These are phyloP conservation scores for Gastrophryne carolinensis DNA, from an alignment of 2,797 vertebrate species.

Conservation along the genomic window DNA sequence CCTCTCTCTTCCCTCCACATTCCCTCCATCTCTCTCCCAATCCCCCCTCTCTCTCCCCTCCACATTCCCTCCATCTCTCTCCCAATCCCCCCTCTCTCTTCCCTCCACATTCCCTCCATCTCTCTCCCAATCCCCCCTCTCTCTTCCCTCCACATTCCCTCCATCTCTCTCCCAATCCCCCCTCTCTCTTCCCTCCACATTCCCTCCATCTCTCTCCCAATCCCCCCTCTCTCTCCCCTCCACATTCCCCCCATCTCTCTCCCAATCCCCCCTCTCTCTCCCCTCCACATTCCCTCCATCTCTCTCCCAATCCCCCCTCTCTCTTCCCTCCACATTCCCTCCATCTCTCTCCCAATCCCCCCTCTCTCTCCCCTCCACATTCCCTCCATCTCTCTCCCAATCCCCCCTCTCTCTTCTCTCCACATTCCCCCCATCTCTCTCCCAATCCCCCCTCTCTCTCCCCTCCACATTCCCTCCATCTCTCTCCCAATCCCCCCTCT, in stretches of 20 bases:
- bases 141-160: conserved; percentile 34
- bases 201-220: background rate
- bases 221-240: background rate
- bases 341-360: background rate
- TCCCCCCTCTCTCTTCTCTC: conserved; percentile 32
- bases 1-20: background rate
- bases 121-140: background rate
- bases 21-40: background rate
- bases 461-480: background rate
- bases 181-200: background rate
- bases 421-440: background rate
- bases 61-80: conserved; percentile 15
- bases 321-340: background rate
- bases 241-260: too few species aligned
- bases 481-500: too few species aligned
- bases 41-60: background rate
- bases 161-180: background rate
- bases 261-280: conserved; percentile 27
- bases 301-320: background rate
- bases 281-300: background rate
- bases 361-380: too few species aligned
- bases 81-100: too few species aligned
- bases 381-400: background rate
- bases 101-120: background rate
- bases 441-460: too few species aligned